Evolutionary conservation across 2,888 invertebrate genomes (phyloP), one percentile per base, ranked within the genome.

Genomic region (Amblyjoppa proteus): DNA sequence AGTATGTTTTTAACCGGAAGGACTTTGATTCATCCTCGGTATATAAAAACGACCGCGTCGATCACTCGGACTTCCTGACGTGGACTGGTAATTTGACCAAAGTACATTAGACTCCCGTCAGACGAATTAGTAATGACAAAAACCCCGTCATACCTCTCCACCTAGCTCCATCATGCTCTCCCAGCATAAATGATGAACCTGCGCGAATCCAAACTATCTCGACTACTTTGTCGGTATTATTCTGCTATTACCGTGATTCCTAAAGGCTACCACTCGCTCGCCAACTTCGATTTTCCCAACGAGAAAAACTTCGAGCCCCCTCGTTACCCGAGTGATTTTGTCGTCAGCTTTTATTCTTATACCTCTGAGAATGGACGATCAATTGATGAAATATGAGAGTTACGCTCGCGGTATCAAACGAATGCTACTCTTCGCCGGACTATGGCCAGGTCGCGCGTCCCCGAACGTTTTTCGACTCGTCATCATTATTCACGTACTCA

Each of bases 391-490:
- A 66, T 87, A 86, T 58, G 64, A 80, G 61, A 68, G 78, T 25
- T 87, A 83, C 51, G 77, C 61, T 56, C 58, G 58, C 0, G 28
- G 56, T 20, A 45, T 87, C 13, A 80, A 84, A 73, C 70, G 79
- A 28, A 61, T 87, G 51, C 51, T 83, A 38, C 56, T 83, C 4
- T 56, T 81, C 16, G 73, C 79, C 16, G 87, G 87, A 64, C 76
- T 87, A 56, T 87, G 87, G 87, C 87, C 88, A 16, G 81, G 73
- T 56, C 84, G 38, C 11, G 74, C 53, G 4, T 51, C 73, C 9
- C 81, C 68, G 28, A 74, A 68, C 6, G 11, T 73, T 3, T 81
- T 58, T n/a, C 53, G 31, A n/a, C 53, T 45, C 1, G 1, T 84
- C 3, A 64, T 61, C n/a, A 20, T 78, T 31, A 7, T 82, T 20